Conservation (phyloP, 2,113 vertebrate genomes). For the Malurus alboscapulatus region DNA sequence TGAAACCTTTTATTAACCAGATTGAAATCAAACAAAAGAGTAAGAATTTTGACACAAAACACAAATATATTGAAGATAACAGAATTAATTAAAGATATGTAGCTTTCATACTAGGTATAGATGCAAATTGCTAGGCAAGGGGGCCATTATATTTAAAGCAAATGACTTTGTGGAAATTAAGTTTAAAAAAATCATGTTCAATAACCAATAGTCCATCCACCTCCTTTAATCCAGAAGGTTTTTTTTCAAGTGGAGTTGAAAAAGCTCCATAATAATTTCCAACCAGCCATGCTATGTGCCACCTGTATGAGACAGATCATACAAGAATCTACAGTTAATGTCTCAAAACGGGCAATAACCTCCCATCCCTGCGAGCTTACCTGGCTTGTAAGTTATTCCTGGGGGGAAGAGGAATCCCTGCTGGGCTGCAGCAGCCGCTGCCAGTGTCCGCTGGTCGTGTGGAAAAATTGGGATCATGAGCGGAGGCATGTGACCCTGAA, state of each 20-base stretch:
- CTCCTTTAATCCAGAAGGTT: not conserved
- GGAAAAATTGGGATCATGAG: slow-evolving; percentile 99
- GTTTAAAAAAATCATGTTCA: not conserved
- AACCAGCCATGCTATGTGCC: not conserved
- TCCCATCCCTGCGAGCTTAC: slow-evolving; percentile 77
- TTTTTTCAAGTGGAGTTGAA: slow-evolving; percentile 21
- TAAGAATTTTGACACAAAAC: slow-evolving; percentile 43
- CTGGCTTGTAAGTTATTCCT: slow-evolving; percentile 99
- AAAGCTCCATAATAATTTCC: not conserved
- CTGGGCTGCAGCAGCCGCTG: slow-evolving; percentile 96
- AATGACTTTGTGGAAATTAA: not conserved
- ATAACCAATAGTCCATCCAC: slow-evolving; percentile 2
- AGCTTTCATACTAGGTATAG: not conserved
- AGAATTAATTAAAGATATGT: not conserved
- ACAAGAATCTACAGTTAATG: not conserved
- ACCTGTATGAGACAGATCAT: not conserved
- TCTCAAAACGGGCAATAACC: slow-evolving; percentile 45
- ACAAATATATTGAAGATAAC: slow-evolving; percentile 29
- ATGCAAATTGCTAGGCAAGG: not conserved
- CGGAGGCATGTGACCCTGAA: slow-evolving; percentile 99
- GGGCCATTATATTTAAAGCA: not conserved
- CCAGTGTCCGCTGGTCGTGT: slow-evolving; percentile 99
- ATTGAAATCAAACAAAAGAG: slow-evolving; percentile 65
- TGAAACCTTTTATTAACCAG: slow-evolving; percentile 67
- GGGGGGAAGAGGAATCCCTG: slow-evolving; percentile 99